Evolutionary conservation across 2,888 invertebrate genomes (phyloP).

Genomic region (Rotaria magnacalcarata): DNA sequence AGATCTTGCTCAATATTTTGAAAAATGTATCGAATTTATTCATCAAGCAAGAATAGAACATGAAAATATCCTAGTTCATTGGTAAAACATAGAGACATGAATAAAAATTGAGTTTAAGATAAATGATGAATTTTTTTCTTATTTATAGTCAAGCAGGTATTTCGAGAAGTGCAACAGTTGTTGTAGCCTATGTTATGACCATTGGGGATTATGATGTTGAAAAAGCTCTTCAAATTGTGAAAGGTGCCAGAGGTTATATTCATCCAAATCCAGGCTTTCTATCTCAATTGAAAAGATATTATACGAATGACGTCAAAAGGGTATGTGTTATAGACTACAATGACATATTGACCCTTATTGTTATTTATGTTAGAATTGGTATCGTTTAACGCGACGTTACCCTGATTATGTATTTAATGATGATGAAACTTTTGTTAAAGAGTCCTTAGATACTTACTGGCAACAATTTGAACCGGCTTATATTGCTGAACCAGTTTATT

Average conservation of each 20-base stretch:
- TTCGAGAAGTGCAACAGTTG: constrained; percentile 23
- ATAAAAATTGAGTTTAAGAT: no score
- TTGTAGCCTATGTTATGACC: constrained; percentile 9
- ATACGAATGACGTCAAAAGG: constrained; percentile 1
- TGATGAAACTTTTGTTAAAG: not conserved
- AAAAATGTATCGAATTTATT: constrained; percentile 36
- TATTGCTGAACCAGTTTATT: constrained; percentile 31
- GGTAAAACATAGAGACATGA: not conserved
- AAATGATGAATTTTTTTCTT: not conserved
- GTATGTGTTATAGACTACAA: not conserved
- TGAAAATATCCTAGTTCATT: constrained; percentile 18
- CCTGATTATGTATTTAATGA: not conserved
- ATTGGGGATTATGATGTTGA: constrained; percentile 11
- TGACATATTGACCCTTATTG: not conserved
- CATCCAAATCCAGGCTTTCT: not conserved
- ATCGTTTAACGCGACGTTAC: constrained; percentile 24
- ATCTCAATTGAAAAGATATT: constrained; percentile 9
- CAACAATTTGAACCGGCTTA: constrained; percentile 34
- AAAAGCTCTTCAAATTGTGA: constrained; percentile 18
- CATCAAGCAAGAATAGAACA: not conserved
- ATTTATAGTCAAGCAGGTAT: not conserved
- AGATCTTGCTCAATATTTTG: constrained; percentile 30
- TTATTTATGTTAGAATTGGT: not conserved
- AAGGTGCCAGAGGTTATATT: constrained; percentile 28
- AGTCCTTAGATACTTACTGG: not conserved